A percentile compares a stretch with the other conserved stretches of the same genome.
These are phyloP conservation scores for Pocillopora verrucosa DNA, from an alignment of 64 coral and sea anemone genomes.

Conservation along the genomic window DNA sequence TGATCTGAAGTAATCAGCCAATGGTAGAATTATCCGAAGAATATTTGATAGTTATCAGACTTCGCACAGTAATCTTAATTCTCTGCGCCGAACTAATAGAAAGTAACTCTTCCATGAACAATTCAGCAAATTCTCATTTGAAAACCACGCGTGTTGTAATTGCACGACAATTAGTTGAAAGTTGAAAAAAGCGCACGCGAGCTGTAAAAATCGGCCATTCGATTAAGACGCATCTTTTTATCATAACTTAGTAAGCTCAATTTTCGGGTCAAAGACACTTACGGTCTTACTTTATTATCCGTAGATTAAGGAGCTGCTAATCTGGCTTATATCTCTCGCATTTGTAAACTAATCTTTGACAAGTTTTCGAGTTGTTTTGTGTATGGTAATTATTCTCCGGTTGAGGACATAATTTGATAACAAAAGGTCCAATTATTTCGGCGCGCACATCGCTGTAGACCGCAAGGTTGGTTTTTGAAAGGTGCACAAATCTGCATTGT, in stretches of 20 bases:
- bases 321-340: constrained; percentile 27
- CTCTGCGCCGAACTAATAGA: not conserved
- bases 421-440: constrained; percentile 30
- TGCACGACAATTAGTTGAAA: constrained; percentile 4
- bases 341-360: constrained; percentile 51
- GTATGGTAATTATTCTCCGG: constrained; percentile 27
- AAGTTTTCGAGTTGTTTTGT: constrained; percentile 30
- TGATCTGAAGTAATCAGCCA: constrained; percentile 16
- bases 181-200: not conserved
- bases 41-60: constrained; percentile 18
- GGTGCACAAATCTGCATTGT: not conserved
- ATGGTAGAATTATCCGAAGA: not conserved
- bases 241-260: constrained; percentile 6
- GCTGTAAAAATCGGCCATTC: not conserved
- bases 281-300: constrained; percentile 19
- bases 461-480: not conserved
- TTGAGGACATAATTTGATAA: constrained; percentile 50
- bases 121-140: not conserved
- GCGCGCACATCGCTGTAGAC: not conserved
- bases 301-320: constrained; percentile 19
- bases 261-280: constrained; percentile 8
- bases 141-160: not conserved
- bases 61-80: constrained; percentile 6
- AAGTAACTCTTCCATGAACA: not conserved
- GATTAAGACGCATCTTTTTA: not conserved